Percentiles rank a stretch among this genome's conserved stretches.
Evolutionary conservation across 1,140 invertebrate species (phyloP).

Genomic region (Dendrolimus kikuchii): DNA sequence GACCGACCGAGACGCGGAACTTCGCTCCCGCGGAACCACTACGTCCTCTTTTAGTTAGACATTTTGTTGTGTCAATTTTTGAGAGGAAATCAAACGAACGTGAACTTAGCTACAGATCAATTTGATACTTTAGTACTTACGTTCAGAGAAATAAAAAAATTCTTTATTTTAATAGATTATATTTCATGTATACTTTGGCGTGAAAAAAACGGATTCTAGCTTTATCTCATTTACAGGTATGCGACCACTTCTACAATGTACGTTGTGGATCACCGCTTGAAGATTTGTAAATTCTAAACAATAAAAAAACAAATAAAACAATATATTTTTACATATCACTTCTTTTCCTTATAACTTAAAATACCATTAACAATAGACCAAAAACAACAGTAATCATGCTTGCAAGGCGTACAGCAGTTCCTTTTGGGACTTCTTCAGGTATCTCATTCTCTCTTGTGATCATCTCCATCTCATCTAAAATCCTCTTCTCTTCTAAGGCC

Average conservation of each 20-base stretch:
- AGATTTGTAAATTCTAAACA: constrained; percentile 58
- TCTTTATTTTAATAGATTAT: no score
- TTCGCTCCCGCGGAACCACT: constrained; percentile 99
- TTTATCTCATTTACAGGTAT: constrained; percentile 72
- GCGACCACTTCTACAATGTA: constrained; percentile 80
- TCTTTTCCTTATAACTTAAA: no score
- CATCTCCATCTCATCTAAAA: constrained; percentile 54
- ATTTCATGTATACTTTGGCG: no score
- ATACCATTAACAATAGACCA: no score
- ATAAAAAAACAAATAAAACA: not conserved
- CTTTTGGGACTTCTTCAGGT: constrained; percentile 6
- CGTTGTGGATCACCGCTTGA: constrained; percentile 73
- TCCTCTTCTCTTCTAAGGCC: constrained; percentile 72
- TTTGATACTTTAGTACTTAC: constrained; percentile 6
- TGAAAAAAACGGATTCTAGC: no score
- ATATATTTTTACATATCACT: no score
- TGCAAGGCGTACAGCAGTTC: constrained; percentile 5
- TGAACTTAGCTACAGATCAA: constrained; percentile 28
- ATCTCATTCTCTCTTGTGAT: constrained; percentile 50
- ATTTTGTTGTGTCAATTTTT: constrained; percentile 70
- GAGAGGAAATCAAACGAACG: constrained; percentile 61
- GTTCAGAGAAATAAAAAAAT: constrained; percentile 24
- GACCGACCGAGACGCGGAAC: constrained; percentile 98
- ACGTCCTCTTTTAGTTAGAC: constrained; percentile 88
- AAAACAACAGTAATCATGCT: not conserved